Evolutionary conservation across 2,888 invertebrate species (phyloP), one percentile per base, ranked within the genome.

Genomic region (Cecidostiba fungosa): DNA sequence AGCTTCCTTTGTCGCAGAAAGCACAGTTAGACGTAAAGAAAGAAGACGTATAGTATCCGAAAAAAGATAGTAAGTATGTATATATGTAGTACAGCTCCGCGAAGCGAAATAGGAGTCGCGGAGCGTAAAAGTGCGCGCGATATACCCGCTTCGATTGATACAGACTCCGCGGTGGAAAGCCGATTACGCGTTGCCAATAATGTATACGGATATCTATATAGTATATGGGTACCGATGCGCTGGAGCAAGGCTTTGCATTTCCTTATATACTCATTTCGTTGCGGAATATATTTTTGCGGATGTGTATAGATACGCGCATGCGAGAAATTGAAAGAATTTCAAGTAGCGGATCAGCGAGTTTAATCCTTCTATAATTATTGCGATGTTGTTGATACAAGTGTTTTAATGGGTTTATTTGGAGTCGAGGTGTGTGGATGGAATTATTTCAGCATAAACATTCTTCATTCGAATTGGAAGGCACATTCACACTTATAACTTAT

Each of bases 151-250:
- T 79, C 69, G 78, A 79, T 70, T 79, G 78, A 69, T 54, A n/a
- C n/a, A 59, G 59, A 77, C 43, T 43, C 70, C 12, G 69, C 39
- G 1, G 59, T 36, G 72, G 43, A 72, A 81, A 81, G 72, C 80
- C 80, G 80, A 72, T 81, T 81, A 81, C 59, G 54, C 54, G 10
- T 32, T 19, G 59, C n/a, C 36, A 39, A 26, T 29, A 66, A 29
- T 29, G 16, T 26, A 66, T 54, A 62, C 4, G 3, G n/a, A 59
- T 32, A 4, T 4, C 1, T 32, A 36, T 36, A 36, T 36, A 43
- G 8, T 10, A 10, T 43, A 43, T 43, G 26, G 29, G 3, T 23
- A n/a, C 26, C 62, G 39, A 59, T 14, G 3, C 19, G 16, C 16
- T 50, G 50, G 19, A 59, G 23, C 8, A 59, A 19, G 6, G 70